Evolutionary conservation across 1,140 invertebrate species (phyloP).

Genomic region (Zaprionus gabonicus): DNA sequence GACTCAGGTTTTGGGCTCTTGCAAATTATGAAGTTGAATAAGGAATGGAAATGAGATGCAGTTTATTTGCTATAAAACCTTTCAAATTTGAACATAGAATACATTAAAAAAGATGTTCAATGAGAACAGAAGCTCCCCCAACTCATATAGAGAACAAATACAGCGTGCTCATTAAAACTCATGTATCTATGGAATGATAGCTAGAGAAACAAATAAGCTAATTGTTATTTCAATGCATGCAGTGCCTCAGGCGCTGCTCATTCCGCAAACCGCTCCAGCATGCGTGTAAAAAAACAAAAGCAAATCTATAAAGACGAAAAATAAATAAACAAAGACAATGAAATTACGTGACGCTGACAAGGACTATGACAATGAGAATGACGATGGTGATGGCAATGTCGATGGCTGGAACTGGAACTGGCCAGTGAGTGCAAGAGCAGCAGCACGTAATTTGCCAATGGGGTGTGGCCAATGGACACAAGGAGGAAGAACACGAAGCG

Average conservation of each 20-base stretch:
- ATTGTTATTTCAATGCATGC: background rate
- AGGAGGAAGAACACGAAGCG: background rate
- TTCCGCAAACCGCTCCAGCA: constrained; percentile 17
- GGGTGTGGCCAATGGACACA: constrained; percentile 73
- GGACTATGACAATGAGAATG: constrained; percentile 57
- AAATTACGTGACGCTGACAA: constrained; percentile 76
- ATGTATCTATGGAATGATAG: background rate
- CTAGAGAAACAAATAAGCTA: background rate
- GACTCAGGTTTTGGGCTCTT: background rate
- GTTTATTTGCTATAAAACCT: no score
- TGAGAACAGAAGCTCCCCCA: no score
- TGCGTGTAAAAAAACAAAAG: constrained; percentile 30
- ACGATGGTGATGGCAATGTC: constrained; percentile 15
- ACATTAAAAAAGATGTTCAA: no score
- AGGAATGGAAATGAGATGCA: no score
- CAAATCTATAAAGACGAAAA: constrained; percentile 51
- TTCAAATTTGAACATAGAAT: no score
- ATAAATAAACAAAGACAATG: constrained; percentile 72
- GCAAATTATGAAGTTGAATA: background rate
- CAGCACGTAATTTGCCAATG: constrained; percentile 76
- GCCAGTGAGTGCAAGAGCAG: constrained; percentile 17
- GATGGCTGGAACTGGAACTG: constrained; percentile 13
- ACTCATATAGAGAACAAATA: no score
- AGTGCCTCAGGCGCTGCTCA: constrained; percentile 6
- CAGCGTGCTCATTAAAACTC: no score